Evolutionary conservation across 2,113 vertebrate genomes (phyloP).

Genomic region (Lepus timidus): DNA sequence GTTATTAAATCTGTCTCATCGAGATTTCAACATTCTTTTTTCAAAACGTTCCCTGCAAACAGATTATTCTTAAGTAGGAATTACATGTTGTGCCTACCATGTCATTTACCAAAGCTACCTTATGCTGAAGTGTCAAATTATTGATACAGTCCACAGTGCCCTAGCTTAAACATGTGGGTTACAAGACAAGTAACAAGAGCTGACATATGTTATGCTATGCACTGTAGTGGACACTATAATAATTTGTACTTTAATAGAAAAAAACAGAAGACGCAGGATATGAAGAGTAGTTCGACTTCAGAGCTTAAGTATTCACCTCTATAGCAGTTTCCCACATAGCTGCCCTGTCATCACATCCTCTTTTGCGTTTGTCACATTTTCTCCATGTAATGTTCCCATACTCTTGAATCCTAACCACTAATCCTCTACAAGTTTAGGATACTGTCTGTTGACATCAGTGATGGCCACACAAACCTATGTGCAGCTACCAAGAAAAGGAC

Average conservation of each 20-base stretch:
- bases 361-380: background rate
- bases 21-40: slow-evolving; percentile 53
- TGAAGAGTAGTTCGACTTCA: slow-evolving; percentile 4
- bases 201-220: background rate
- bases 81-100: slow-evolving; percentile 1
- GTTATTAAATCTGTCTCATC: background rate
- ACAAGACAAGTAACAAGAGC: background rate
- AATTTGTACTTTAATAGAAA: background rate
- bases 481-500: background rate
- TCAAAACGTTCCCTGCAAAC: slow-evolving; percentile 6
- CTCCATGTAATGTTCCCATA: background rate
- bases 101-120: slow-evolving; percentile 36
- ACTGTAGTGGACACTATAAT: background rate
- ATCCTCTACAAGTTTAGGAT: slow-evolving; percentile 55
- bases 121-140: slow-evolving; percentile 15
- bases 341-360: background rate
- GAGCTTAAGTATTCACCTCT: background rate
- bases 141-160: background rate
- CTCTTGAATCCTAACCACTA: background rate
- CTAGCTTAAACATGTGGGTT: background rate
- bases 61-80: slow-evolving; percentile 55
- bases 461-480: slow-evolving; percentile 56
- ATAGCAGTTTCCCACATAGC: background rate
- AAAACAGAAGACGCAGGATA: background rate
- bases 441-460: slow-evolving; percentile 5